Percentiles rank a stretch among this genome's conserved stretches.
Evolutionary conservation across 2,797 vertebrate genomes (phyloP).

Genomic region (Merluccius polli): DNA sequence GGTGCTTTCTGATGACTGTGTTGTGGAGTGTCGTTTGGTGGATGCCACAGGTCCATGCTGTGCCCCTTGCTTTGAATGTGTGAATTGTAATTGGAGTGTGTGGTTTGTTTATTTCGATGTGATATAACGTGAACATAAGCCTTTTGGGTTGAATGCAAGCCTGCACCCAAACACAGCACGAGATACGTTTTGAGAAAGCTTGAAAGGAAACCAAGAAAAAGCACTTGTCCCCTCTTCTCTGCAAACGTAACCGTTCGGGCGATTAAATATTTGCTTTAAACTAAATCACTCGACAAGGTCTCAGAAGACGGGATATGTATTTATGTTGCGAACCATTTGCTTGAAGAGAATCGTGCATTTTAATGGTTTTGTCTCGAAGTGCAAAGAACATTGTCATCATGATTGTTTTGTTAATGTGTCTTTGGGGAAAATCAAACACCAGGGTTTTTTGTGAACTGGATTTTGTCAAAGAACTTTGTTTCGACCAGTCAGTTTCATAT

Average conservation of each 20-base stretch:
- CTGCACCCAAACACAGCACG: neutral
- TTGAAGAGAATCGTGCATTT: slow-evolving; percentile 27
- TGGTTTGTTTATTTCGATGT: neutral
- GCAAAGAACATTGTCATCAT: slow-evolving; percentile 10
- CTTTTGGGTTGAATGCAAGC: slow-evolving; percentile 47
- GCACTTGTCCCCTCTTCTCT: neutral
- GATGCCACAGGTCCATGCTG: slow-evolving; percentile 63
- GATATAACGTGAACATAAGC: slow-evolving; percentile 3
- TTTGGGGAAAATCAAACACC: neutral
- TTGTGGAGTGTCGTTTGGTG: too few species aligned
- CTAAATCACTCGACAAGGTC: neutral
- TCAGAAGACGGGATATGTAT: neutral
- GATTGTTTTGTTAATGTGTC: neutral
- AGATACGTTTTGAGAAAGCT: neutral
- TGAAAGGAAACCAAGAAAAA: neutral
- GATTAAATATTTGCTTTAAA: neutral
- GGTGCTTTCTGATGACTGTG: slow-evolving; percentile 68
- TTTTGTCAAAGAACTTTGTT: slow-evolving; percentile 35
- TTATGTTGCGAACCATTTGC: slow-evolving; percentile 13
- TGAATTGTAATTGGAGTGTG: neutral
- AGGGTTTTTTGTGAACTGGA: neutral
- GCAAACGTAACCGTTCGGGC: neutral
- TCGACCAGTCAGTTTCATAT: slow-evolving; percentile 27
- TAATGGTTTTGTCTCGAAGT: slow-evolving; percentile 14
- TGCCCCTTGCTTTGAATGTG: slow-evolving; percentile 57